Conservation (phyloP, 2,113 vertebrate species). For the Mustelus asterias region DNA sequence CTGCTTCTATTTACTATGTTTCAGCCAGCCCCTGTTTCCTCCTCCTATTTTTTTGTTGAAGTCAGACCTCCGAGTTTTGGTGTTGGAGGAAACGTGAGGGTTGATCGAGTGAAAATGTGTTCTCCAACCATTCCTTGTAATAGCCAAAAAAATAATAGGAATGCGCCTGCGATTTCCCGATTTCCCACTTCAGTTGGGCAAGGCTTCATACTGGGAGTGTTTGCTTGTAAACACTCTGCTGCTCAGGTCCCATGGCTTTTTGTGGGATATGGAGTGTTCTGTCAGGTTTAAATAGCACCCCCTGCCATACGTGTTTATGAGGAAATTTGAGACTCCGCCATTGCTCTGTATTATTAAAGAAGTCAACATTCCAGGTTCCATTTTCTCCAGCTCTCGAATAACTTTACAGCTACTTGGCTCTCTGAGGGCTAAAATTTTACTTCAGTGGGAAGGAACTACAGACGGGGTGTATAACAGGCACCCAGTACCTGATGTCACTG, state of each 20-base stretch:
- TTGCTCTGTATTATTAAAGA: neutral
- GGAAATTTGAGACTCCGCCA: neutral
- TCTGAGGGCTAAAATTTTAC: neutral
- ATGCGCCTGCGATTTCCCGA: neutral
- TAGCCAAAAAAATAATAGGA: neutral
- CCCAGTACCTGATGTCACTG: no score
- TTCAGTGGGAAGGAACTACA: neutral
- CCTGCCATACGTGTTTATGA: neutral
- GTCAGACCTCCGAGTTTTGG: neutral
- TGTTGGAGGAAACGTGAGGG: neutral
- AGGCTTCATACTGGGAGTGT: neutral
- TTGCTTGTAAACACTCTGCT: neutral
- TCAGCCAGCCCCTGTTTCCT: neutral
- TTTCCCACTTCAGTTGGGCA: neutral
- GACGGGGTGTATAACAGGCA: neutral
- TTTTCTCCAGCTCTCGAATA: neutral
- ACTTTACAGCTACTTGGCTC: neutral
- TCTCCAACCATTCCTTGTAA: neutral
- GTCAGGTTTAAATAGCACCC: neutral
- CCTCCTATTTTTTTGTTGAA: neutral
- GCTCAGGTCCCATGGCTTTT: neutral
- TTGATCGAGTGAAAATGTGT: neutral
- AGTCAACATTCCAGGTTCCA: neutral
- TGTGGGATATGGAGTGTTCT: neutral
- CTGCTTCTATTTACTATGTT: no score